These are phyloP conservation scores for Sylvia atricapilla DNA, from an alignment of 2,113 vertebrate species.

Conservation along the genomic window DNA sequence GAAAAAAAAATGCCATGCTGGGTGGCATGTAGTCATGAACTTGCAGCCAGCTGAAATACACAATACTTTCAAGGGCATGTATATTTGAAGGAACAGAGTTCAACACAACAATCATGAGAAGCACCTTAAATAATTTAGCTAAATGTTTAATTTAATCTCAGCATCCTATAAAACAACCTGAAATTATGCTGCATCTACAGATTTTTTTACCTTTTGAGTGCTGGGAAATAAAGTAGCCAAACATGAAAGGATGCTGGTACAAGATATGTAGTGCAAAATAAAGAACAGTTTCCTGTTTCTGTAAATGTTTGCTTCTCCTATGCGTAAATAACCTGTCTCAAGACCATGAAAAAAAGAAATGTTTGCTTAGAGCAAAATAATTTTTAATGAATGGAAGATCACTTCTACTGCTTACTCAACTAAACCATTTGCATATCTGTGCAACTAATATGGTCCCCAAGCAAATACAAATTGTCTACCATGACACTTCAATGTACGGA, in stretches of 20 bases:
- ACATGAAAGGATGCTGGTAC: background rate
- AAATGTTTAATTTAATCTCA: background rate
- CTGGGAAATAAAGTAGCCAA: background rate
- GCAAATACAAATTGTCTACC: background rate
- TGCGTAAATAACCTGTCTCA: background rate
- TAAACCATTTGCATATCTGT: background rate
- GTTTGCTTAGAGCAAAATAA: background rate
- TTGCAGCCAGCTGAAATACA: background rate
- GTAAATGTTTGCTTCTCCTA: background rate
- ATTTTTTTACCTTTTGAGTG: background rate
- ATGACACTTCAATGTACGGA: accelerated
- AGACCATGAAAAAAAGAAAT: background rate
- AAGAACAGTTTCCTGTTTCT: constrained; percentile 6
- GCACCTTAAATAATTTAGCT: background rate
- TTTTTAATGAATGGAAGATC: background rate
- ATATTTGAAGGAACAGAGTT: background rate
- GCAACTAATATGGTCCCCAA: background rate
- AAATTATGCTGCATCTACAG: background rate
- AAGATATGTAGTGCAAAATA: background rate
- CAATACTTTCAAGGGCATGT: background rate
- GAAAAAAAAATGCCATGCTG: background rate
- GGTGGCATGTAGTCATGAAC: background rate
- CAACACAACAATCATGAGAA: background rate
- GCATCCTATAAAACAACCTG: background rate
- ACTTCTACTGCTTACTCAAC: background rate